Percentiles rank a stretch among this genome's conserved stretches.
Evolutionary conservation across 2,888 invertebrate species (phyloP).

Genomic region (Diplazon laetatorius): DNA sequence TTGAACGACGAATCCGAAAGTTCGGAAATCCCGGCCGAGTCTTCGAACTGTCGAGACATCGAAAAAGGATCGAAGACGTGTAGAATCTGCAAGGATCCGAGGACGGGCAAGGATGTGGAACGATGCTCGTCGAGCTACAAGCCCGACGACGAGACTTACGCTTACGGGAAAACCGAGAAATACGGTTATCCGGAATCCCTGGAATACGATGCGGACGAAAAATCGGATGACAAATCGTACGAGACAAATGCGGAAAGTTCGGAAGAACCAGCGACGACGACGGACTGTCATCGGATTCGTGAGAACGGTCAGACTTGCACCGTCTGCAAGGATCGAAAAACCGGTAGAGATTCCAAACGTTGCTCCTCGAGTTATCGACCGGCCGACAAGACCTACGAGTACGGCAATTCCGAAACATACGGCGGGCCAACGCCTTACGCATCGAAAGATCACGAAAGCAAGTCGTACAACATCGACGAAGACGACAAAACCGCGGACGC

Average conservation of each 20-base stretch:
- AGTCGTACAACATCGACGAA: constrained; percentile 11
- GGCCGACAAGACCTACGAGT: constrained; percentile 7
- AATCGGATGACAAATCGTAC: neutral
- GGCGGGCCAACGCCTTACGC: neutral
- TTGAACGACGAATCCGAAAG: constrained; percentile 18
- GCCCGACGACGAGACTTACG: constrained; percentile 70
- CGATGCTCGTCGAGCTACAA: constrained; percentile 85
- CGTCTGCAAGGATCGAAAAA: constrained; percentile 89
- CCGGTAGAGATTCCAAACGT: constrained; percentile 90
- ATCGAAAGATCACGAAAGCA: neutral
- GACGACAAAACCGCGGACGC: constrained; percentile 26
- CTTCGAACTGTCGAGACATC: constrained; percentile 63
- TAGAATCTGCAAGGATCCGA: constrained; percentile 84
- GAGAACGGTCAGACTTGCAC: constrained; percentile 88
- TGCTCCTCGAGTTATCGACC: constrained; percentile 85
- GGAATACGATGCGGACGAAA: neutral
- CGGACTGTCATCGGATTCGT: constrained; percentile 75
- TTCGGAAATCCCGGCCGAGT: constrained; percentile 26
- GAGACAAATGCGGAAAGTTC: constrained; percentile 10
- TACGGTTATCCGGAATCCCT: constrained; percentile 53
- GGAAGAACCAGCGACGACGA: neutral
- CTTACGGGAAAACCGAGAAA: constrained; percentile 60
- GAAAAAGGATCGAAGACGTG: constrained; percentile 82
- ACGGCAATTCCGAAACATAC: constrained; percentile 15
- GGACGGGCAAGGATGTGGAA: constrained; percentile 84